A percentile compares a stretch with the other conserved stretches of the same genome.
Evolutionary conservation across 2,888 invertebrate species (phyloP).

Genomic region (Meliscaeva auricollis): DNA sequence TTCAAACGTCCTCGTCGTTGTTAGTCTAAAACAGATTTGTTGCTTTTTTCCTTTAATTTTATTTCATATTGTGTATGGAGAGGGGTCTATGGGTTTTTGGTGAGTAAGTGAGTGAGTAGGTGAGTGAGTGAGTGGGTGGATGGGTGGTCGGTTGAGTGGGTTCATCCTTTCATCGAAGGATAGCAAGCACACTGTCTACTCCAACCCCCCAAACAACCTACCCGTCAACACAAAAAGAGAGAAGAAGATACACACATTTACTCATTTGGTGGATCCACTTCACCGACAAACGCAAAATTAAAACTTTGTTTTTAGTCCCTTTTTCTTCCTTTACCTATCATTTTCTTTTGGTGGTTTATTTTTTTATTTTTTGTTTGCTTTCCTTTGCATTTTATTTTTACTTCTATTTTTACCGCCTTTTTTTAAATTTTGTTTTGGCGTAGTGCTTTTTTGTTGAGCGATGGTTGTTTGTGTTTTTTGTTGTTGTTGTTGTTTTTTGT

Average conservation of each 20-base stretch:
- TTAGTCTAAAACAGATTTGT: slow-evolving; percentile 70
- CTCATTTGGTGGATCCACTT: slow-evolving; percentile 56
- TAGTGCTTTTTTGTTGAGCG: slow-evolving; percentile 22
- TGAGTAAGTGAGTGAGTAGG: neutral
- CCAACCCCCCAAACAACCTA: slow-evolving; percentile 21
- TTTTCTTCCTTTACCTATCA: slow-evolving; percentile 7
- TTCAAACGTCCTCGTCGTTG: slow-evolving; percentile 35
- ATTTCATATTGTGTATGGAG: slow-evolving; percentile 43
- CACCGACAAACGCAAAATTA: slow-evolving; percentile 74
- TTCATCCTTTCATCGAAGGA: slow-evolving; percentile 61
- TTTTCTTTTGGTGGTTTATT: slow-evolving; percentile 20
- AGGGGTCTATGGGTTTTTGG: neutral
- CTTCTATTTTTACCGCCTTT: slow-evolving; percentile 66
- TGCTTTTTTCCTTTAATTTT: slow-evolving; percentile 67
- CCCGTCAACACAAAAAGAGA: neutral
- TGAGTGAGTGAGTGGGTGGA: neutral
- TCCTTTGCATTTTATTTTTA: slow-evolving; percentile 14
- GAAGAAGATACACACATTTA: slow-evolving; percentile 50
- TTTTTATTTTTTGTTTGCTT: slow-evolving; percentile 2
- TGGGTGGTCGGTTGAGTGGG: slow-evolving; percentile 17
- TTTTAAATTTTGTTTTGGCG: slow-evolving; percentile 44
- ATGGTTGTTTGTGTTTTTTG: slow-evolving; percentile 5
- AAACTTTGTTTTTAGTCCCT: slow-evolving; percentile 60
- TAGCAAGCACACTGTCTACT: slow-evolving; percentile 51
- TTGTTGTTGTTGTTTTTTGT: slow-evolving; percentile 8